phyloP scores from a whole-genome alignment of 2,113 vertebrate species.

The Shinisaurus crocodilurus region DNA sequence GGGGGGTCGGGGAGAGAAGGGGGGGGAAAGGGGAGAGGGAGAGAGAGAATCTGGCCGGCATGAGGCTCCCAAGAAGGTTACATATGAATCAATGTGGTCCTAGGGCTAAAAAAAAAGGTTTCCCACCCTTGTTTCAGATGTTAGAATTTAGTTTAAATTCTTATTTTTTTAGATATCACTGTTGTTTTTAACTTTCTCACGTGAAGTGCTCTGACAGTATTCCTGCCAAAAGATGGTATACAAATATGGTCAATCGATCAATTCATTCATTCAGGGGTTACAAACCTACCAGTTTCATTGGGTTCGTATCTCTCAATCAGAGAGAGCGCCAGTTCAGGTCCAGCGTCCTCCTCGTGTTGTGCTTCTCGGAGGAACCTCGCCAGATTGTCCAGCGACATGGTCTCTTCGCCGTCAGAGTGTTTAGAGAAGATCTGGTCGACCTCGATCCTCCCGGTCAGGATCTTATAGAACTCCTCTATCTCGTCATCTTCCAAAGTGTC shows the following conservation, averaged over 20 bases:
- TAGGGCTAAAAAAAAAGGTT: too few relatives aligned
- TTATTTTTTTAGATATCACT: not conserved
- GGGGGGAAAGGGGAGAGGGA: too few relatives aligned
- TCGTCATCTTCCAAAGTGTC: conserved; percentile 89
- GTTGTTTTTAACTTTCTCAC: not conserved
- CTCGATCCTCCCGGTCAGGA: conserved; percentile 88
- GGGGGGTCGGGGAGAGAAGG: too few relatives aligned
- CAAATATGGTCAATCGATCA: not conserved
- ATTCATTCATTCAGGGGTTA: not conserved
- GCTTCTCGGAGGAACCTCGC: conserved; percentile 82
- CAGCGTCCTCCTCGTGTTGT: conserved; percentile 83
- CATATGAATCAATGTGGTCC: too few relatives aligned
- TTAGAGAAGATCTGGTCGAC: conserved; percentile 82
- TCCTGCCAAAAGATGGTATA: not conserved
- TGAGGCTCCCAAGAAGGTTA: too few relatives aligned
- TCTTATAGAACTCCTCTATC: conserved; percentile 92
- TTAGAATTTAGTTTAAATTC: not conserved
- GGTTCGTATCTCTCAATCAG: conserved; percentile 92
- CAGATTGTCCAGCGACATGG: conserved; percentile 83
- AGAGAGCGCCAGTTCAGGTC: conserved; percentile 74
- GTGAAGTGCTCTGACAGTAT: too few relatives aligned
- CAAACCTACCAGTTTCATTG: conserved; percentile 79
- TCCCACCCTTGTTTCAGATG: too few relatives aligned
- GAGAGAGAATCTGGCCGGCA: too few relatives aligned
- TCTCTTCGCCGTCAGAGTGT: conserved; percentile 68